Base-by-base conservation (phyloP, 2,888 invertebrate species). In the Eilema sororculum region DNA sequence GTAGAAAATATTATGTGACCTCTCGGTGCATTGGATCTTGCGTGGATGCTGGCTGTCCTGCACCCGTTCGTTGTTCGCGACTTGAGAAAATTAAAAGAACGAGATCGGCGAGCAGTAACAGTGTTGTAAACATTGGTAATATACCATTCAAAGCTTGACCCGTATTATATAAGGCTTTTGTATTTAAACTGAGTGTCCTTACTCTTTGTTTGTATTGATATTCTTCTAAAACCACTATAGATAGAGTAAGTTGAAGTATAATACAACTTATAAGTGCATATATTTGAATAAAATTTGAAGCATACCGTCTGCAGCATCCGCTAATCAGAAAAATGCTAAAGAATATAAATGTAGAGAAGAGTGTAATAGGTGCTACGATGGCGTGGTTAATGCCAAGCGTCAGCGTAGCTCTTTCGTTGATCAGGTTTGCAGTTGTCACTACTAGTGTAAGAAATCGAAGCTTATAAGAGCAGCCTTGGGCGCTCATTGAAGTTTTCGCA, bases 361-460 rank as follows among this genome's bases (percentile, higher is more conserved):
- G 81, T 24, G 92, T 84, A 10, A 89, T 74, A 2, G 94, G 94
- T 10, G 89, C 86, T n/a, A 89, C 59, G 8, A 92, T 67, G 1
- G 93, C 87, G 68, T 94, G 92, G 0, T 85, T 70, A n/a, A 88
- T 79, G 9, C 87, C 87, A 16, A 87, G 71, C 0, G 85, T 84
- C 5, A 78, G 79, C 2, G 92, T 90, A 22, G 89, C 76, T 67
- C 90, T 84, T 78, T 92, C 93, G 68, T 92, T 93, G 64, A 93
- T 93, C 0, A 93, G 72, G 69, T 91, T 80, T 6, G 89, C 91
- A 9, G 93, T 92, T 57, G 87, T 92, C 12, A 91, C 79, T 12
- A 94, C 90, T 30, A 93, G 80, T 8, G 84, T 79, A 25, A 93
- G 79, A 68, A 92, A 78, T 75, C 89, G 82, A 46, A 94, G 80